Conservation (phyloP, 53 echinoderm and acorn worm genomes). For the Arbacia lixula region DNA sequence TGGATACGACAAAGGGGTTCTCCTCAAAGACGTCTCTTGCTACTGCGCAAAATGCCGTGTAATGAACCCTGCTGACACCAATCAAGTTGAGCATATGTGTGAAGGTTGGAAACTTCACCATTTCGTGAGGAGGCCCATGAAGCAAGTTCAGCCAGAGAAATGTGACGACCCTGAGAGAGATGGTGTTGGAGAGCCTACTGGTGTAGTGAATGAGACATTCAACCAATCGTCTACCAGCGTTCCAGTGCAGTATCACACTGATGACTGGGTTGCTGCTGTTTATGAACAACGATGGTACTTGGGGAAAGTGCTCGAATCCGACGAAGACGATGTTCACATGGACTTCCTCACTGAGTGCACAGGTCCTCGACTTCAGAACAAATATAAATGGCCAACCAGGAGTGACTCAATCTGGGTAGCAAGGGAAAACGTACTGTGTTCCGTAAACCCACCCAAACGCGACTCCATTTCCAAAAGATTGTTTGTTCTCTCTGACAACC, state of each 20-base stretch:
- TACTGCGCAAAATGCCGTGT: slow-evolving; percentile 46
- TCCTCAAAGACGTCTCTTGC: slow-evolving; percentile 54
- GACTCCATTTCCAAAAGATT: neutral
- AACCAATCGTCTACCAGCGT: neutral
- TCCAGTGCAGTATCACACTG: neutral
- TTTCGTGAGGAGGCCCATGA: neutral
- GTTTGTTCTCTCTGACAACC: neutral
- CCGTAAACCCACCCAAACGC: neutral
- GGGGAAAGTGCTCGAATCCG: slow-evolving; percentile 11
- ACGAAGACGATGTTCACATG: slow-evolving; percentile 5
- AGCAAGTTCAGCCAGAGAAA: neutral
- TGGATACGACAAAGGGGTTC: slow-evolving; percentile 41
- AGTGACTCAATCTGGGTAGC: neutral
- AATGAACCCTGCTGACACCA: neutral
- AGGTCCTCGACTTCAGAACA: neutral
- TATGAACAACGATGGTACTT: slow-evolving; percentile 39
- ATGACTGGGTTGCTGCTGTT: slow-evolving; percentile 47
- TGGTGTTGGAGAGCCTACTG: slow-evolving; percentile 1
- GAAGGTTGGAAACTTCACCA: slow-evolving; percentile 37
- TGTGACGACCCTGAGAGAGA: neutral
- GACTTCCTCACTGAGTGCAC: slow-evolving; percentile 17
- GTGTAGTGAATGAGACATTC: neutral
- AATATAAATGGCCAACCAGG: neutral
- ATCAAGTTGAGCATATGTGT: slow-evolving; percentile 24
- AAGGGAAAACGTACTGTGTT: neutral